Evolutionary conservation across 2,888 invertebrate genomes (phyloP).

Genomic region (Neocrepidodera transversa): DNA sequence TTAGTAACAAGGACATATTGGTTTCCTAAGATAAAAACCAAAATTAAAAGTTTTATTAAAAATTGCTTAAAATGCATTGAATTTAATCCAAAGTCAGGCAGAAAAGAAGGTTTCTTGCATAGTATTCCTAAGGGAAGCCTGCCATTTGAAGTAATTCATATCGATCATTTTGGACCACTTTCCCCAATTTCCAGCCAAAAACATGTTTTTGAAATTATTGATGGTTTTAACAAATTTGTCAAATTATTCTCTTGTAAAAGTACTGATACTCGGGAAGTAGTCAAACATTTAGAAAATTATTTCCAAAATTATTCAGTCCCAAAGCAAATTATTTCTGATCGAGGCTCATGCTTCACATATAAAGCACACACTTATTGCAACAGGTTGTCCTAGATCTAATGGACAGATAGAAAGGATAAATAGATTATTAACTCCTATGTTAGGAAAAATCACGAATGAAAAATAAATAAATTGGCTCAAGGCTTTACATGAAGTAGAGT

Average conservation of each 20-base stretch:
- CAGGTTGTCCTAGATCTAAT: conserved; percentile 37
- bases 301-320: conserved; percentile 30
- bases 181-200: neutral
- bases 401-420: conserved; percentile 40
- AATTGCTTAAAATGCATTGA: conserved; percentile 23
- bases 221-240: no score
- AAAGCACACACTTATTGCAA: conserved; percentile 34
- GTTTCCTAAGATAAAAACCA: conserved; percentile 47
- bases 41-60: conserved; percentile 37
- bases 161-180: conserved; percentile 23
- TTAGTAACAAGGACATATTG: conserved; percentile 47
- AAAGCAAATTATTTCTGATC: conserved; percentile 33
- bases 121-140: conserved; percentile 14
- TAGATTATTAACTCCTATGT: conserved; percentile 32
- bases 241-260: conserved; percentile 19
- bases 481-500: conserved; percentile 35
- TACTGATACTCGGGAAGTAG: conserved; percentile 13
- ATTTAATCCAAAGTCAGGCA: conserved; percentile 16
- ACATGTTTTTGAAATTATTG: conserved; percentile 22
- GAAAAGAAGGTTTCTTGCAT: conserved; percentile 14
- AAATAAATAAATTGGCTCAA: conserved; percentile 34
- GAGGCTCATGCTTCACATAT: conserved; percentile 28
- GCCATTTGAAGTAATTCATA: conserved; percentile 12
- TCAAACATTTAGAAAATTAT: conserved; percentile 9
- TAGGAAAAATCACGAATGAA: conserved; percentile 26